Conservation (phyloP, 2,797 vertebrate genomes). For the Syngnathus acus region DNA sequence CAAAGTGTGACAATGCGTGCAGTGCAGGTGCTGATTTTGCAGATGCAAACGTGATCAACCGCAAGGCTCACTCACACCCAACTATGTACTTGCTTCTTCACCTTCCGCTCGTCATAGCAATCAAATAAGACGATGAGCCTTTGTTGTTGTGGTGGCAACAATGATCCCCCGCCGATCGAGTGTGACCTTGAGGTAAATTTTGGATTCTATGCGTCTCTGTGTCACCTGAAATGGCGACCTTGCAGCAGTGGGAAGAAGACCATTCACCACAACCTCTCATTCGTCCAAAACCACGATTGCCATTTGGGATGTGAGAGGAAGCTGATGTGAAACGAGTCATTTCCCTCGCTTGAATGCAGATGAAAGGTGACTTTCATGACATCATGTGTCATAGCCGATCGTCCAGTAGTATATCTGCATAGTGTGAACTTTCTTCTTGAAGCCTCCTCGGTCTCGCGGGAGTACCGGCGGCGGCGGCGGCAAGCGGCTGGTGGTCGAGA, state of each 20-base stretch:
- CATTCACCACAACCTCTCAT: neutral
- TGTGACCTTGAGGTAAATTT: too few species aligned
- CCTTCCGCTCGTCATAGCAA: neutral
- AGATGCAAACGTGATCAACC: neutral
- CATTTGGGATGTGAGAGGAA: neutral
- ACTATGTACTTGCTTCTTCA: neutral
- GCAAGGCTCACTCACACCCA: neutral
- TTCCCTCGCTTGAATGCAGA: neutral
- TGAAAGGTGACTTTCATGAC: neutral
- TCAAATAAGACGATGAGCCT: neutral
- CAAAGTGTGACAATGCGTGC: too few species aligned
- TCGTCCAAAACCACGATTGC: neutral
- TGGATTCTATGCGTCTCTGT: too few species aligned
- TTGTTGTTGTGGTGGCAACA: neutral
- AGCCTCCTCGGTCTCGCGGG: conserved; percentile 1
- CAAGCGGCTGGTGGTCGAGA: conserved; percentile 38
- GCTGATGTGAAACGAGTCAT: neutral
- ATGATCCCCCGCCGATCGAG: neutral
- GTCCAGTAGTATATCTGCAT: conserved; percentile 33
- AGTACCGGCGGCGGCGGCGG: neutral
- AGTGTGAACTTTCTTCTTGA: conserved; percentile 47
- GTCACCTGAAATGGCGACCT: too few species aligned
- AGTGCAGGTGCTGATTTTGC: neutral
- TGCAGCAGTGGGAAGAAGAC: too few species aligned
- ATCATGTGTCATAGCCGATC: too few species aligned